A percentile compares a stretch with the other conserved stretches of the same genome.
These are phyloP conservation scores for Grapholita molesta DNA, from an alignment of 1,140 invertebrate genomes.

Conservation along the genomic window DNA sequence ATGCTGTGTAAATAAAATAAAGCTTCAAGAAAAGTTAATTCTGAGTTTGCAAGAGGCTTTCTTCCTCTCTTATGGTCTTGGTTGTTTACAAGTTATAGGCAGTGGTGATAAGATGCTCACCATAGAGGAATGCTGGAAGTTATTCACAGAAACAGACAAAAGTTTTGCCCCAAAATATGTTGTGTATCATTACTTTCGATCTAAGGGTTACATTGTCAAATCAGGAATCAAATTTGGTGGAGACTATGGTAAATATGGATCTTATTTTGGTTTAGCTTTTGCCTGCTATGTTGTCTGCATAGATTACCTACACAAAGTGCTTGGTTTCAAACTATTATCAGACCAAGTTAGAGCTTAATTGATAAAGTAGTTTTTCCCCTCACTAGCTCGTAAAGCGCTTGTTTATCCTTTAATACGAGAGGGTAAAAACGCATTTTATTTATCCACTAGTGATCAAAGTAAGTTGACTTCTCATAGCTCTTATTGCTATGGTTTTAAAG, in stretches of 20 bases:
- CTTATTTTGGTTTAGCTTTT: slow-evolving; percentile 12
- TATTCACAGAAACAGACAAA: slow-evolving; percentile 80
- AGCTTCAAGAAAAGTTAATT: slow-evolving; percentile 81
- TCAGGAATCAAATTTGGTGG: slow-evolving; percentile 93
- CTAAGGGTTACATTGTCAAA: slow-evolving; percentile 94
- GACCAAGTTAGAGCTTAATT: no score
- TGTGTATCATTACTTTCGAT: slow-evolving; percentile 91
- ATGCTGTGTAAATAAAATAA: slow-evolving; percentile 79
- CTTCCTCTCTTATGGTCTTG: slow-evolving; percentile 86
- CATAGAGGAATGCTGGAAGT: slow-evolving; percentile 81
- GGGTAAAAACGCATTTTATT: no score
- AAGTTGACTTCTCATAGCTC: no score
- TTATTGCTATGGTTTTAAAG: no score
- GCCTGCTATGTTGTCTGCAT: neutral
- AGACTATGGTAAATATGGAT: slow-evolving; percentile 86
- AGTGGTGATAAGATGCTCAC: slow-evolving; percentile 77
- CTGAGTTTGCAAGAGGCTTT: slow-evolving; percentile 88
- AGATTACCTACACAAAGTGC: slow-evolving; percentile 9
- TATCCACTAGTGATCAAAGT: no score
- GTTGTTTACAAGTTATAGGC: slow-evolving; percentile 84
- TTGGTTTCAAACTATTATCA: no score
- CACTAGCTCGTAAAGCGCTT: no score
- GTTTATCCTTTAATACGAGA: no score
- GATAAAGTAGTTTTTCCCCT: no score
- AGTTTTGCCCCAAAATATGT: slow-evolving; percentile 87